Conservation (phyloP, 2,113 vertebrate genomes). For the Haliaeetus leucogaster region DNA sequence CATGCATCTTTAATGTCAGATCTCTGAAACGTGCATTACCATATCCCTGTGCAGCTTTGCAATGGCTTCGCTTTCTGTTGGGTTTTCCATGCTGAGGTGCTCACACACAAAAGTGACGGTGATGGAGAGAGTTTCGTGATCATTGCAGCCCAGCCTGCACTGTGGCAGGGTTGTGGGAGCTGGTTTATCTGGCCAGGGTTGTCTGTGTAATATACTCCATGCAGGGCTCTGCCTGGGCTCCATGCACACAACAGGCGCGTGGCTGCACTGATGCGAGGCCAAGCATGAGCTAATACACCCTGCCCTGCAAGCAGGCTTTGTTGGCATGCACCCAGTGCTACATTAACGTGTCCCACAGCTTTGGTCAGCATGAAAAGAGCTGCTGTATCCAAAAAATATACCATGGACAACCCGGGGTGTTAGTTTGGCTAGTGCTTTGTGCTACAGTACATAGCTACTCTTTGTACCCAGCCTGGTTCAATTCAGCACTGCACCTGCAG, state of each 20-base stretch:
- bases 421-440: neutral
- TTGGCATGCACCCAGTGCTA: neutral
- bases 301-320: neutral
- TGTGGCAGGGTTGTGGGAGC: neutral
- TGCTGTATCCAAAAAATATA: neutral
- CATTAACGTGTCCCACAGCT: neutral
- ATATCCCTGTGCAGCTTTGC: neutral
- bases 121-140: neutral
- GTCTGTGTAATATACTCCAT: accelerated
- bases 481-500: neutral
- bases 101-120: neutral
- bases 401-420: accelerated
- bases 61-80: neutral
- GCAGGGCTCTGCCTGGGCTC: neutral
- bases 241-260: accelerated
- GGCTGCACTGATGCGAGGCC: neutral
- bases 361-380: neutral
- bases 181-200: neutral
- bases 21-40: neutral
- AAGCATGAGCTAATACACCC: neutral
- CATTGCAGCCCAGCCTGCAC: accelerated
- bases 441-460: neutral
- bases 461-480: neutral
- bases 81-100: neutral
- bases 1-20: neutral